These are phyloP conservation scores for Eucidaris tribuloides DNA, from an alignment of 35 echinoderm and acorn worm genomes.

Conservation along the genomic window DNA sequence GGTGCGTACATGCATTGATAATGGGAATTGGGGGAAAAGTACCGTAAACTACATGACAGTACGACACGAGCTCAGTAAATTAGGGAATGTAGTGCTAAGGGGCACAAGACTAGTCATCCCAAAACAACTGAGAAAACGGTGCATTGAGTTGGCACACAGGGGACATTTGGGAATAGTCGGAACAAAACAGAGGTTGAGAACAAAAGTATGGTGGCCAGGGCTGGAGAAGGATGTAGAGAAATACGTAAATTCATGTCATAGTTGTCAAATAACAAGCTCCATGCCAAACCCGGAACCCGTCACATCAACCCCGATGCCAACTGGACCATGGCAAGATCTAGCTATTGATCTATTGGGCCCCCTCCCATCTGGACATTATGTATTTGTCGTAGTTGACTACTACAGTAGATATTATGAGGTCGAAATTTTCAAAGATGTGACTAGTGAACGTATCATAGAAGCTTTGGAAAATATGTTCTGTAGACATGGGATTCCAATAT, in stretches of 20 bases:
- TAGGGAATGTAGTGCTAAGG: slow-evolving; percentile 45
- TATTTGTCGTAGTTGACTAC: slow-evolving; percentile 76
- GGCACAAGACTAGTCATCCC: slow-evolving; percentile 52
- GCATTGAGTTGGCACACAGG: slow-evolving; percentile 56
- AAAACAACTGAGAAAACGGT: slow-evolving; percentile 4
- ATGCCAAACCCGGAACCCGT: slow-evolving; percentile 54
- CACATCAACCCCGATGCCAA: slow-evolving; percentile 33
- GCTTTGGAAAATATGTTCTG: slow-evolving; percentile 51
- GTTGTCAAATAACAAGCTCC: slow-evolving; percentile 53
- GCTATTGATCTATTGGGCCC: slow-evolving; percentile 57
- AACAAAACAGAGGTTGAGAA: slow-evolving; percentile 56
- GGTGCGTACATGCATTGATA: slow-evolving; percentile 23
- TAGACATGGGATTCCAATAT: slow-evolving; percentile 40
- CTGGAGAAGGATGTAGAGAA: slow-evolving; percentile 64
- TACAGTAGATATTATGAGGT: slow-evolving; percentile 62
- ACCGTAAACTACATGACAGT: slow-evolving; percentile 23
- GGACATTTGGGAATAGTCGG: slow-evolving; percentile 56
- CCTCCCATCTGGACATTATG: slow-evolving; percentile 38
- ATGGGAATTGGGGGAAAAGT: slow-evolving; percentile 1
- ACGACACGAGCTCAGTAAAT: slow-evolving; percentile 26
- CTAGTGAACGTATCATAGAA: slow-evolving; percentile 43
- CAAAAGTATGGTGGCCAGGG: slow-evolving; percentile 75
- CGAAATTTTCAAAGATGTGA: slow-evolving; percentile 22
- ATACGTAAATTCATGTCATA: slow-evolving; percentile 50
- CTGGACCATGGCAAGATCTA: slow-evolving; percentile 52